Conservation (phyloP, 2,888 invertebrate species). For the Drosophila gaucha region DNA sequence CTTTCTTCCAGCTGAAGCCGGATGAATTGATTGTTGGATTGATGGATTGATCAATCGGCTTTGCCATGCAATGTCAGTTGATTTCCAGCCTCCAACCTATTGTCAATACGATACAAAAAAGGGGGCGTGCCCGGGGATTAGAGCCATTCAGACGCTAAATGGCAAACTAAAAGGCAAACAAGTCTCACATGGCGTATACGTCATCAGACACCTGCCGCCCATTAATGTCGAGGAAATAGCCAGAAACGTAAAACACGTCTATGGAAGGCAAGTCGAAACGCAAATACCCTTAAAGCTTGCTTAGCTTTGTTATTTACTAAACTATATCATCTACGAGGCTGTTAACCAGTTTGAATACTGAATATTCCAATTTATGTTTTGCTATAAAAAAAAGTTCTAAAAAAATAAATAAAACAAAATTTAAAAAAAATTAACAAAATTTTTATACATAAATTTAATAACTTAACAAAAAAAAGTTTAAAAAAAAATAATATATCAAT, state of each 20-base stretch:
- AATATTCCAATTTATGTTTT: too few relatives aligned
- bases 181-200: slow-evolving; percentile 20
- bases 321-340: too few relatives aligned
- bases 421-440: too few relatives aligned
- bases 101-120: slow-evolving; percentile 3
- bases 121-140: slow-evolving; percentile 16
- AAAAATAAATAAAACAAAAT: too few relatives aligned
- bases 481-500: too few relatives aligned
- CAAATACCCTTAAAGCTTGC: background rate
- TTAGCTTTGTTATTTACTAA: background rate
- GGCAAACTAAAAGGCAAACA: background rate
- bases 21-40: background rate
- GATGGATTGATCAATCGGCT: background rate
- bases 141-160: slow-evolving; percentile 24
- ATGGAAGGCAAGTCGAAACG: background rate
- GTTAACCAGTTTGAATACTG: too few relatives aligned
- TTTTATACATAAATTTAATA: too few relatives aligned
- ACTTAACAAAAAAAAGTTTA: too few relatives aligned
- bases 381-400: too few relatives aligned
- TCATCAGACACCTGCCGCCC: slow-evolving; percentile 6
- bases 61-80: too few relatives aligned
- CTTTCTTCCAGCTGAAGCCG: slow-evolving; percentile 19
- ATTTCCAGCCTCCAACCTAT: background rate
- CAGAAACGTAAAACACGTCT: background rate
- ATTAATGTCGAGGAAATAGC: background rate